phyloP scores from a whole-genome alignment of 2,113 vertebrate genomes.

The Ammodytes marinus region DNA sequence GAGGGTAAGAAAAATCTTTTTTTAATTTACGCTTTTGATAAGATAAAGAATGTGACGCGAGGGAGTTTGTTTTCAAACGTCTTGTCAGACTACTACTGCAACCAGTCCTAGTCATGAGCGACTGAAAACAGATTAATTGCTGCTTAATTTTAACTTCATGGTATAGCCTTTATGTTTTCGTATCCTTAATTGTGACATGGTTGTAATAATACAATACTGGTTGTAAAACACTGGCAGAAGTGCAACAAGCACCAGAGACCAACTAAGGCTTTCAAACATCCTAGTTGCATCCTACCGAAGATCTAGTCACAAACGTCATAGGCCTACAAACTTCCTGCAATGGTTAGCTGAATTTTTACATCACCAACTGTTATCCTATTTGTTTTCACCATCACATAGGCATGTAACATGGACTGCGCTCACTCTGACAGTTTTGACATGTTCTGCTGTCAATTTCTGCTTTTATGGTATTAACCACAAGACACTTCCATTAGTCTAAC shows the following conservation, averaged over 20 bases:
- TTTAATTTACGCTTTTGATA: background rate
- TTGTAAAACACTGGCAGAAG: background rate
- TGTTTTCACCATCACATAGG: background rate
- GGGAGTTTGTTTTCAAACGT: background rate
- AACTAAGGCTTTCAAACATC: background rate
- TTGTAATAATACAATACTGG: too few relatives aligned
- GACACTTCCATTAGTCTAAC: background rate
- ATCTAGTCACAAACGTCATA: background rate
- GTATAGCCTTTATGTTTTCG: background rate
- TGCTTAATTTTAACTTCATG: background rate
- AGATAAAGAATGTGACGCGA: conserved; percentile 22
- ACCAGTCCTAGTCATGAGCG: background rate
- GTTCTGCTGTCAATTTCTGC: background rate
- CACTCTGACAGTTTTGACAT: background rate
- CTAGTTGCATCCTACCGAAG: background rate
- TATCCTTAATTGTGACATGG: background rate
- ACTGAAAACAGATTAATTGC: background rate
- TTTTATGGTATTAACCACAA: background rate
- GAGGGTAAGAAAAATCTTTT: conserved; percentile 75
- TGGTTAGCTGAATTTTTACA: background rate
- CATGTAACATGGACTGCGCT: background rate
- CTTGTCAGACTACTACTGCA: background rate
- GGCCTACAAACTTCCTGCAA: background rate
- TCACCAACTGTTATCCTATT: background rate
- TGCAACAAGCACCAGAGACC: background rate